Evolutionary conservation across 2,888 invertebrate species (phyloP).

Genomic region (Subacronicta megacephala): DNA sequence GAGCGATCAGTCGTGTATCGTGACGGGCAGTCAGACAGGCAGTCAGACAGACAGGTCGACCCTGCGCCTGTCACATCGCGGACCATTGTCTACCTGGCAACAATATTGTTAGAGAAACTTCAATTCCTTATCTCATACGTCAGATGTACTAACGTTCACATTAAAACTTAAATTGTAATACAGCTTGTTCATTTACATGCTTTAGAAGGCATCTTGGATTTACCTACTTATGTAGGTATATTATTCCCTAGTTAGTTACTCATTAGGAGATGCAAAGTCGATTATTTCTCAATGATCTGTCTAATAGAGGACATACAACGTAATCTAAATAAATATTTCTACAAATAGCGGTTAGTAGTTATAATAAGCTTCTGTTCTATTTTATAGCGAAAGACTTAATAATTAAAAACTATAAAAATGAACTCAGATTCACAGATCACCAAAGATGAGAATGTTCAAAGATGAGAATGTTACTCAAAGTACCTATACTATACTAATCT

Average conservation of each 20-base stretch:
- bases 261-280: conserved; percentile 11
- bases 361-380: no score
- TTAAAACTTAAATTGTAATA: conserved; percentile 18
- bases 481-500: conserved; percentile 33
- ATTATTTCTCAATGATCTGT: conserved; percentile 4
- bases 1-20: conserved; percentile 71
- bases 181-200: conserved; percentile 30
- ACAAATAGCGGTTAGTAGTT: no score
- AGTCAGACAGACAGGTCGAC: conserved; percentile 63
- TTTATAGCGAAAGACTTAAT: no score
- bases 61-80: conserved; percentile 57
- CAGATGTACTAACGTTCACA: conserved; percentile 25
- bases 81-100: conserved; percentile 52
- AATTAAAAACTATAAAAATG: no score
- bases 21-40: conserved; percentile 67
- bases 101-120: conserved; percentile 50
- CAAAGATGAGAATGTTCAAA: conserved; percentile 34
- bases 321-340: conserved; percentile 7
- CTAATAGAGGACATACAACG: neutral
- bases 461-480: no score
- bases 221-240: no score
- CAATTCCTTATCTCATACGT: conserved; percentile 40
- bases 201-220: conserved; percentile 29
- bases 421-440: conserved; percentile 29
- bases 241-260: conserved; percentile 19